Conservation (phyloP, 2,888 invertebrate genomes). For the Willowsia nigromaculata region DNA sequence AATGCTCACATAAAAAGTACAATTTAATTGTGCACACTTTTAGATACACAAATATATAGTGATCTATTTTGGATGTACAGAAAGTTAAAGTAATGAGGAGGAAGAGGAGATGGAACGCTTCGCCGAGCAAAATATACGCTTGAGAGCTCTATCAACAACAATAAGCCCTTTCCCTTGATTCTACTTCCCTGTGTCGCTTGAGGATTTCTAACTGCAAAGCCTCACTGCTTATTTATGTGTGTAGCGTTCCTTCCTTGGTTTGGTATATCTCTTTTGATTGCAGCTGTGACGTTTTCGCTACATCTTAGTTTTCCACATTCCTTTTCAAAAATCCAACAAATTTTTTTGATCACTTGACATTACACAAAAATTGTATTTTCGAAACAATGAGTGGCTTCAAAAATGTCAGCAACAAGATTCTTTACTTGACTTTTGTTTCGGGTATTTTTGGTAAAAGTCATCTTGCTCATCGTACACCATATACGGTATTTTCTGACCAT, state of each 20-base stretch:
- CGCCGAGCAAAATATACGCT: not conserved
- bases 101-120: not conserved
- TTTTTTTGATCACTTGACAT: not conserved
- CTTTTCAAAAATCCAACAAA: not conserved
- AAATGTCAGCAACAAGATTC: not conserved
- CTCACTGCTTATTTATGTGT: not conserved
- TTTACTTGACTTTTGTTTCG: not conserved
- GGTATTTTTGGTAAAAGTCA: not conserved
- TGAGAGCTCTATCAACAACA: not conserved
- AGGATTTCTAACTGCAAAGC: not conserved
- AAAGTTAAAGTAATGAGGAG: not conserved
- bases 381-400: not conserved
- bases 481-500: too few relatives aligned
- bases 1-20: not conserved
- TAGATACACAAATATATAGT: not conserved
- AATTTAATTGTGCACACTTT: not conserved
- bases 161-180: not conserved
- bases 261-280: not conserved
- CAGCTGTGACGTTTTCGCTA: not conserved
- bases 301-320: not conserved
- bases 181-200: not conserved
- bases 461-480: too few relatives aligned
- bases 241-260: too few relatives aligned
- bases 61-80: not conserved
- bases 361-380: not conserved